phyloP scores from a whole-genome alignment of 2,888 invertebrate genomes.

The Ferrisia virgata region DNA sequence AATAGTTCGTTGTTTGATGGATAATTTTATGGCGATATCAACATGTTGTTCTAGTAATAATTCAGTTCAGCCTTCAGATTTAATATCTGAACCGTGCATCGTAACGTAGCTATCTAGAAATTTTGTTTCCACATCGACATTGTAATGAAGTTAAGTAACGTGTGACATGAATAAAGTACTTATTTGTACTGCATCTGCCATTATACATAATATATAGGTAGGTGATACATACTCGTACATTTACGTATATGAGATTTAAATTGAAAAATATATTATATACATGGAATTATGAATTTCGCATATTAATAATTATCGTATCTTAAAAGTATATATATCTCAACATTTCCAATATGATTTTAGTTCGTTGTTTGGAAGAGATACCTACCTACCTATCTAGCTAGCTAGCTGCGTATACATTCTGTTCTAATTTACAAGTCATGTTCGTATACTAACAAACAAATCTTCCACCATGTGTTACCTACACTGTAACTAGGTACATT shows the following conservation, averaged over 20 bases:
- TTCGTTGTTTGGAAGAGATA: background rate
- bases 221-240: background rate
- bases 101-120: background rate
- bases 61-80: background rate
- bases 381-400: too few species aligned
- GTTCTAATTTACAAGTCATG: constrained; percentile 16
- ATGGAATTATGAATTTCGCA: background rate
- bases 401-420: too few species aligned
- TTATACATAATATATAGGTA: too few species aligned
- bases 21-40: background rate
- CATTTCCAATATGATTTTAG: background rate
- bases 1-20: background rate
- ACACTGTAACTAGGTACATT: constrained; percentile 10
- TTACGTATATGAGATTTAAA: background rate
- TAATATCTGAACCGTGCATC: background rate
- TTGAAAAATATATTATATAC: background rate
- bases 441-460: constrained; percentile 7
- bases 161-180: background rate
- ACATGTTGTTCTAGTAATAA: background rate
- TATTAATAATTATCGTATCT: too few species aligned
- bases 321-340: background rate
- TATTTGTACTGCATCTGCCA: background rate
- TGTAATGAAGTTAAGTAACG: background rate
- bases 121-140: background rate
- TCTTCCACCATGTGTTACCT: constrained; percentile 23